Base-by-base conservation (phyloP, 2,888 invertebrate species). In the Ochlodes sylvanus region DNA sequence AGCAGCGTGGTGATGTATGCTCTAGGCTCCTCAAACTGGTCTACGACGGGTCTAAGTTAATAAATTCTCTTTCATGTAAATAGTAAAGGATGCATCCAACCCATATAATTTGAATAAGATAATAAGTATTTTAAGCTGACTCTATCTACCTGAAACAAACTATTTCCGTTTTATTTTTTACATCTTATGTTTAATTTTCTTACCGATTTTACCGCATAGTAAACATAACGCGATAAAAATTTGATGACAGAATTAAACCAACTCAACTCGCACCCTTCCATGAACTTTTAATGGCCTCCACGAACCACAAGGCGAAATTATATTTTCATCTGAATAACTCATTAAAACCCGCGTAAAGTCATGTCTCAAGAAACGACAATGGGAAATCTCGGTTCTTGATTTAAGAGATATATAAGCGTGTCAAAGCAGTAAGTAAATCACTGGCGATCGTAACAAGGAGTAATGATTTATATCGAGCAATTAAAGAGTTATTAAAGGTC, bases 381-480 rank as follows among this genome's bases (percentile, higher is more conserved):
- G 81, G 88, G 78, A 79, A 82, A 84, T 79, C 74, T 77, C 57
- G 73, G 73, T 64, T 70, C 70, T 79, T 88, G 89, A 91, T 91
- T 90, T 90, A 92, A 88, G 79, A 76, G 81, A 80, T 82, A 78
- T 77, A 77, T 79, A 75, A 79, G 80, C 83, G 80, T 89, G 92
- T 91, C 92, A 91, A 87, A 85, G 86, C 86, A 81, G 87, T 86
- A 86, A 87, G 92, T 93, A 93, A 93, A 92, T 93, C 93, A 92
- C 84, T 69, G 70, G 63, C 70, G 83, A 82, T 90, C 88, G 87
- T 91, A 85, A 92, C 86, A 83, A 86, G 82, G 76, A 77, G 80
- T 86, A 83, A 86, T 92, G 92, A 93, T 93, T 92, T 93, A 93
- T 90, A 87, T 79, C 72, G 81, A 85, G 84, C 92, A 93, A 93